These are phyloP conservation scores for Paedocypris micromegethes DNA, from an alignment of 2,797 vertebrate genomes.

Conservation along the genomic window DNA sequence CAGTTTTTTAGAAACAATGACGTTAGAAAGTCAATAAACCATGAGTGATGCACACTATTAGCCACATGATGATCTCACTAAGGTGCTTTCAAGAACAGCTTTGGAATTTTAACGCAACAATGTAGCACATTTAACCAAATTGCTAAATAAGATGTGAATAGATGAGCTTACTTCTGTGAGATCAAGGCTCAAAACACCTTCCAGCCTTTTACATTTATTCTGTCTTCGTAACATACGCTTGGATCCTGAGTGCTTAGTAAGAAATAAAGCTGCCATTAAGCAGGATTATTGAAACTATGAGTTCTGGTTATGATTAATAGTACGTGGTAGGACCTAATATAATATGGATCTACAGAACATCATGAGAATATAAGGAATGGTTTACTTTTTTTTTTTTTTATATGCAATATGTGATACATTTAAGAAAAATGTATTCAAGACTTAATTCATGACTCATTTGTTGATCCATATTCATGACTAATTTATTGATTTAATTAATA, in stretches of 20 bases:
- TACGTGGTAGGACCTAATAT: constrained; percentile 1
- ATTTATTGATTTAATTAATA: too few relatives aligned
- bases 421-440: too few relatives aligned
- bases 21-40: not conserved
- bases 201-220: constrained; percentile 24
- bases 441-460: too few relatives aligned
- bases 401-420: too few relatives aligned
- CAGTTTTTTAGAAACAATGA: too few relatives aligned
- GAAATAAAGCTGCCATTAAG: constrained; percentile 22
- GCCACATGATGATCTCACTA: constrained; percentile 12
- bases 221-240: constrained; percentile 17
- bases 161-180: constrained; percentile 23
- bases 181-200: constrained; percentile 4
- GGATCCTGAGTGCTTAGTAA: constrained; percentile 24
- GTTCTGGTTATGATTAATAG: constrained; percentile 25
- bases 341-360: constrained; percentile 4
- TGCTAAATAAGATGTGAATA: constrained; percentile 7
- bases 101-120: constrained; percentile 24
- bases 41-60: constrained; percentile 13
- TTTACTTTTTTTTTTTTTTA: too few relatives aligned
- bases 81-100: constrained; percentile 17
- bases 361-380: not conserved
- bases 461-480: too few relatives aligned
- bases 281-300: constrained; percentile 18
- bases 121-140: constrained; percentile 20